phyloP scores from a whole-genome alignment of 2,797 vertebrate genomes.

The Orientallactaga sibirica region DNA sequence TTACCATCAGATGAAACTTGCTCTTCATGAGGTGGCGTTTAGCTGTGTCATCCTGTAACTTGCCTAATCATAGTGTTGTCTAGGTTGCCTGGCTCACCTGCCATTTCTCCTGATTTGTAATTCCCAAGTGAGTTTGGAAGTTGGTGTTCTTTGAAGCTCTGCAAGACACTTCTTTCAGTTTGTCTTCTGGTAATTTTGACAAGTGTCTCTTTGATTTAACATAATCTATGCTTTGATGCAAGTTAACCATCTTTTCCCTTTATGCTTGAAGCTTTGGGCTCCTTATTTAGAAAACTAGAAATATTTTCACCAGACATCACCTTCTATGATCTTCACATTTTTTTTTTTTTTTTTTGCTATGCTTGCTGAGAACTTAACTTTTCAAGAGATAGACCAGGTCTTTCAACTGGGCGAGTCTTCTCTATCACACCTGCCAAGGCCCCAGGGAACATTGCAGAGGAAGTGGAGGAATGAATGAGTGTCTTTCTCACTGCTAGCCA shows the following conservation, averaged over 20 bases:
- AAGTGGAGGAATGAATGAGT: no score
- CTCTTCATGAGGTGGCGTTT: background rate
- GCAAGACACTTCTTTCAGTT: background rate
- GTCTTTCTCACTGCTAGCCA: no score
- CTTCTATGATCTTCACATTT: conserved; percentile 13
- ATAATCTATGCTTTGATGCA: background rate
- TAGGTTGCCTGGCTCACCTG: background rate
- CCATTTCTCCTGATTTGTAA: background rate
- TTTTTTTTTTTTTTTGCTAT: background rate
- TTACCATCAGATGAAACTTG: conserved; percentile 7
- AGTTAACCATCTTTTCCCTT: conserved; percentile 2
- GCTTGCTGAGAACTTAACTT: background rate
- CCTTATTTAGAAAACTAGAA: background rate
- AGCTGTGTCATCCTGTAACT: background rate
- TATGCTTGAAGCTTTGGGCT: conserved; percentile 1
- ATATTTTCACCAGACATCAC: background rate
- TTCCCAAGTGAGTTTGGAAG: background rate
- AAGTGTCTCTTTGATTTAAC: background rate
- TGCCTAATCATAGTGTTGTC: background rate
- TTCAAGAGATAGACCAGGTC: background rate
- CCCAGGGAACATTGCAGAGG: no score
- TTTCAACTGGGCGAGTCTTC: no score
- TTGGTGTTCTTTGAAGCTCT: background rate
- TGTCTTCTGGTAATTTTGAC: background rate
- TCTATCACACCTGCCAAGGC: no score